Percentiles rank a stretch among this genome's conserved stretches.
Evolutionary conservation across 2,888 invertebrate genomes (phyloP).

Genomic region (Lepeophtheirus nordmannii): DNA sequence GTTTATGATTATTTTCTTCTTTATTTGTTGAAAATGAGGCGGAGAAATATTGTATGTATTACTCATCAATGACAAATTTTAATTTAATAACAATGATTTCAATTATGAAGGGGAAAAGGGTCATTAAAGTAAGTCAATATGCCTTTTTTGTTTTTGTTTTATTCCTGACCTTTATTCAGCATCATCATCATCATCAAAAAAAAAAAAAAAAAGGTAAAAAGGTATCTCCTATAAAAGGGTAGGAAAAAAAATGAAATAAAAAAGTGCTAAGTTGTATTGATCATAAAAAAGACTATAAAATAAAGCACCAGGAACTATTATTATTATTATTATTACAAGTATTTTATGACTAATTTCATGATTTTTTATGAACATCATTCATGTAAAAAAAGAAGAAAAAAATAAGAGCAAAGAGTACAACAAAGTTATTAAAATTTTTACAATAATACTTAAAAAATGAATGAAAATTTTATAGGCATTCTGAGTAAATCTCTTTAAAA

Average conservation of each 20-base stretch:
- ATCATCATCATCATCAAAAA: no score
- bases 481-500: no score
- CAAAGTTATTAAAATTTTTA: constrained; percentile 3
- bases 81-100: no score
- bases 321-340: not conserved
- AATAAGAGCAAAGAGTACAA: constrained; percentile 14
- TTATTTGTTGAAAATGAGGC: no score
- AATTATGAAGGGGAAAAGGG: no score
- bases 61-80: no score
- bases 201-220: no score
- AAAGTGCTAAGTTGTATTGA: constrained; percentile 5
- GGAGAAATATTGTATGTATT: no score
- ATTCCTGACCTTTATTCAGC: no score
- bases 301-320: not conserved
- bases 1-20: no score
- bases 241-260: not conserved
- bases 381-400: constrained; percentile 7
- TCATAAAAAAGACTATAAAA: not conserved
- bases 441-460: constrained; percentile 9
- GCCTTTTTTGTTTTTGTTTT: no score
- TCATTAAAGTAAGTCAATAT: no score
- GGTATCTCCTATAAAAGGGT: not conserved
- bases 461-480: not conserved
- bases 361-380: constrained; percentile 12
- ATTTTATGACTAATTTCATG: not conserved